Evolutionary conservation across 2,797 vertebrate genomes (phyloP).

Genomic region (Phaenicophaeus curvirostris): DNA sequence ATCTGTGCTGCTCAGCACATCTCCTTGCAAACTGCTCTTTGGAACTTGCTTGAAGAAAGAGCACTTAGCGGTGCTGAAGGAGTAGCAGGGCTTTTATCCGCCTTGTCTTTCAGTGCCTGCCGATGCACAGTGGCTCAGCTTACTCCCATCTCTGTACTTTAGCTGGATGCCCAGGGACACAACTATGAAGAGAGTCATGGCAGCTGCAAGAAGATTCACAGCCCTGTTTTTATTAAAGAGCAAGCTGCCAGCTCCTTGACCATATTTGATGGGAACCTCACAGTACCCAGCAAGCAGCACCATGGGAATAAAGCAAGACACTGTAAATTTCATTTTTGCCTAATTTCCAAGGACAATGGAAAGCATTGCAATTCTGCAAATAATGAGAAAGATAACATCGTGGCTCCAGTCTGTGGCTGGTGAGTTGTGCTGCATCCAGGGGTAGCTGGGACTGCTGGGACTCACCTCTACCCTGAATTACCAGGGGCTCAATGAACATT

Average conservation of each 20-base stretch:
- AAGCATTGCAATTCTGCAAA: not conserved
- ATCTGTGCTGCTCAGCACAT: not conserved
- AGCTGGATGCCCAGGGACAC: not conserved
- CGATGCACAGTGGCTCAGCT: not conserved
- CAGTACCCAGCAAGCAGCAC: not conserved
- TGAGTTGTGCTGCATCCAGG: rapidly evolving
- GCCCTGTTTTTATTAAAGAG: not conserved
- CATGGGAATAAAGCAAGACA: not conserved
- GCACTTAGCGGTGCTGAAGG: rapidly evolving
- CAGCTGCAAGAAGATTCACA: not conserved
- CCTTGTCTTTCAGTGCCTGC: rapidly evolving
- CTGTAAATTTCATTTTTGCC: not conserved
- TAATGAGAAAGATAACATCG: not conserved
- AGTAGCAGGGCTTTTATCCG: not conserved
- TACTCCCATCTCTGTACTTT: rapidly evolving
- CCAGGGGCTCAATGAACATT: not conserved
- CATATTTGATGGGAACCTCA: not conserved
- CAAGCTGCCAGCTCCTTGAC: not conserved
- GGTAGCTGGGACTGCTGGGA: not conserved
- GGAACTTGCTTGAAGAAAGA: not conserved
- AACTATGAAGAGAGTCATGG: not conserved
- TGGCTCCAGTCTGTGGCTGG: not conserved
- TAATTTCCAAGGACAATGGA: not conserved
- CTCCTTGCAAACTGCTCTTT: not conserved
- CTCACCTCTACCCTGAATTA: not conserved